A percentile compares a stretch with the other conserved stretches of the same genome.
Evolutionary conservation across 2,113 vertebrate species (phyloP).

Genomic region (Chlamydotis undulata): DNA sequence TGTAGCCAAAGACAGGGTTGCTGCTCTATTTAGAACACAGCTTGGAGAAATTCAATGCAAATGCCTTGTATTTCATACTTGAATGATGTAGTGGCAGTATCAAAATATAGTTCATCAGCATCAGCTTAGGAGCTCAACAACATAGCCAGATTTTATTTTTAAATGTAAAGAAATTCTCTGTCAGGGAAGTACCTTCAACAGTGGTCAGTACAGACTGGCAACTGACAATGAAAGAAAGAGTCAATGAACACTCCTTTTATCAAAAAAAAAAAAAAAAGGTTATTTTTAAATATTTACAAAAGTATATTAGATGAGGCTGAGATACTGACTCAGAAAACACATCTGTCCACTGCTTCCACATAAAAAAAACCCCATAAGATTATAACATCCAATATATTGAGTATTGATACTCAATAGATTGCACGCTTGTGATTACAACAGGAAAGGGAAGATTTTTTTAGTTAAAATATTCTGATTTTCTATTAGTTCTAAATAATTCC

Average conservation of each 20-base stretch:
- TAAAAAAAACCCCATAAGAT: neutral
- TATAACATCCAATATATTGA: neutral
- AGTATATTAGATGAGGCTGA: neutral
- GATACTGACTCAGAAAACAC: neutral
- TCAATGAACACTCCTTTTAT: neutral
- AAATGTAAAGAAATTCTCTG: neutral
- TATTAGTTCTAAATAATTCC: neutral
- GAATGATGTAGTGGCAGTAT: neutral
- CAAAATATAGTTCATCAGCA: neutral
- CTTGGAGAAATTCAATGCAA: neutral
- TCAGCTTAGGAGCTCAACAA: neutral
- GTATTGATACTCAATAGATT: neutral
- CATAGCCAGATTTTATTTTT: neutral
- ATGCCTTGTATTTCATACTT: neutral
- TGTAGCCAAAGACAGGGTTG: neutral
- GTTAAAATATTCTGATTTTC: neutral
- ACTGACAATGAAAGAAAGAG: neutral
- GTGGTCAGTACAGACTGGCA: neutral
- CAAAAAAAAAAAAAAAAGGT: neutral
- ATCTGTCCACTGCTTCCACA: neutral
- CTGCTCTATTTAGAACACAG: neutral
- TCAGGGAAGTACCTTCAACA: neutral
- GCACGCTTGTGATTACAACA: neutral
- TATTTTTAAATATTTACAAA: neutral
- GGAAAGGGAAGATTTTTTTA: rapidly evolving